Percentiles rank a stretch among this genome's conserved stretches.
Conservation (phyloP, 2,113 vertebrate species). For the Phalacrocorax aristotelis region DNA sequence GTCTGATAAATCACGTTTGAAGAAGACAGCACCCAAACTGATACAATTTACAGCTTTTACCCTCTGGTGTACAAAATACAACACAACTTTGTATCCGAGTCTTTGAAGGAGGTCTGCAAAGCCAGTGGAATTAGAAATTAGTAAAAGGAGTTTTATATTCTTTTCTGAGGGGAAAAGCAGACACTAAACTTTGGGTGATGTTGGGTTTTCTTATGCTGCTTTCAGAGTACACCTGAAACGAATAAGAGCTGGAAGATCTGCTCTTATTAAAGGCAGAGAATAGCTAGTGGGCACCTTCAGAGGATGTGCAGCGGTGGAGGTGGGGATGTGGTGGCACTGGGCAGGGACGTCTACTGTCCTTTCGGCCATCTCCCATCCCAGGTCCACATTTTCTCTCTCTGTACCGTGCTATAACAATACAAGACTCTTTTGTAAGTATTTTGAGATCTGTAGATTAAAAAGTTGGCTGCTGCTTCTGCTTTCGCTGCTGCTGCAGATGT, state of each 20-base stretch:
- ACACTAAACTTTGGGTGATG: not conserved
- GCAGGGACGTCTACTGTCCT: not conserved
- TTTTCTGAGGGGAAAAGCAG: not conserved
- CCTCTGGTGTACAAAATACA: not conserved
- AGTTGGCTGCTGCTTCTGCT: not conserved
- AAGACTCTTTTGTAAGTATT: not conserved
- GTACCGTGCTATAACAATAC: rapidly evolving
- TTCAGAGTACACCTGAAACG: not conserved
- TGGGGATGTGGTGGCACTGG: not conserved
- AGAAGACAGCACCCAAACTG: not conserved
- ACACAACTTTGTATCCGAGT: not conserved
- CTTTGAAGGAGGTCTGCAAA: not conserved
- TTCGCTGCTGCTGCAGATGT: not conserved
- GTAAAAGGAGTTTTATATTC: not conserved
- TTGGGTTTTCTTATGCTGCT: not conserved
- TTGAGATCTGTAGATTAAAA: not conserved
- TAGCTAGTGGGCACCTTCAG: not conserved
- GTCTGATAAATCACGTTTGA: not conserved
- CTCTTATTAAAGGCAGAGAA: not conserved
- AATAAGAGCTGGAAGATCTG: not conserved
- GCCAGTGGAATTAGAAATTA: not conserved
- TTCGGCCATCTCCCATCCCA: not conserved
- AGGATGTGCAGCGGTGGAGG: not conserved
- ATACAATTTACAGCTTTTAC: not conserved
- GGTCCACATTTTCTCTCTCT: not conserved